Evolutionary conservation across 2,888 invertebrate species (phyloP).

Genomic region (Callyntrura sp.): DNA sequence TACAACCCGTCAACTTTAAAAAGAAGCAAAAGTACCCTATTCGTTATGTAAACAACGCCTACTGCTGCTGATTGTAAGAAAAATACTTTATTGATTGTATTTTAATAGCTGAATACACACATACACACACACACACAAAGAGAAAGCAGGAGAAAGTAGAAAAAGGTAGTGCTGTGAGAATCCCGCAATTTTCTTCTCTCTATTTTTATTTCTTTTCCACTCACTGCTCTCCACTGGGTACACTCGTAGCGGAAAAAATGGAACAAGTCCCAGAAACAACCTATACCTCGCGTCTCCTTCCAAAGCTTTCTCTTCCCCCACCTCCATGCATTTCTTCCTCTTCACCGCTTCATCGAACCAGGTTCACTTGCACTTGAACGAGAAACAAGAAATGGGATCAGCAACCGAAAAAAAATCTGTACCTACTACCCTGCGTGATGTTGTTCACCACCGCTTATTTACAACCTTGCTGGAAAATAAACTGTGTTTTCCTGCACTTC

Average conservation of each 20-base stretch:
- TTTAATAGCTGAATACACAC: not conserved
- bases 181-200: not conserved
- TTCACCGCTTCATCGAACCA: too few species aligned
- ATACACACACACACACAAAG: too few species aligned
- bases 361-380: too few species aligned
- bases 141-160: not conserved
- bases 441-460: too few species aligned
- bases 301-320: too few species aligned
- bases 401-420: too few species aligned
- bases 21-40: slow-evolving; percentile 2
- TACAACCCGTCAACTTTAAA: not conserved
- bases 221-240: not conserved
- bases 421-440: too few species aligned
- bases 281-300: too few species aligned
- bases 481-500: too few species aligned
- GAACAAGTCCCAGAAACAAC: not conserved
- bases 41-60: slow-evolving; percentile 49
- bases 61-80: slow-evolving; percentile 43
- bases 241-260: slow-evolving; percentile 15
- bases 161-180: not conserved
- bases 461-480: too few species aligned
- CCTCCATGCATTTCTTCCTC: too few species aligned
- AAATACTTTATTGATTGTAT: slow-evolving; percentile 49
- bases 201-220: not conserved
- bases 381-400: too few species aligned